These are phyloP conservation scores for Dipodomys ordii DNA, from an alignment of 2,113 vertebrate species.

Conservation along the genomic window DNA sequence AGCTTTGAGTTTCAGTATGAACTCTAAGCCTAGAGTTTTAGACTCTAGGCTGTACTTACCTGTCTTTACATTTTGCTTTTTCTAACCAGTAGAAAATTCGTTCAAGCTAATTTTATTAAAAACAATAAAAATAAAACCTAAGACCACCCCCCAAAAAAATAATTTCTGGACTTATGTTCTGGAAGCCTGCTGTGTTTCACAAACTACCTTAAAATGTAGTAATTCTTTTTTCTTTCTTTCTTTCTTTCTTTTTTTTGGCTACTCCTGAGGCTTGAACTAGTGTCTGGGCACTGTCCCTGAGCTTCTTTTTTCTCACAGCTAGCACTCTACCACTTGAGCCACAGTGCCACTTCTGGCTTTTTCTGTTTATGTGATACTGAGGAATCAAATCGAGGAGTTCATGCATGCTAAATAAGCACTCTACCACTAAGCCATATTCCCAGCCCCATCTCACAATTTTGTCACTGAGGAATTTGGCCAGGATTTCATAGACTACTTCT, in stretches of 20 bases:
- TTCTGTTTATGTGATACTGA: too few species aligned
- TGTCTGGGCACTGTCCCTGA: too few species aligned
- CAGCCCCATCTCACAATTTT: neutral
- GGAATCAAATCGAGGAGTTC: too few species aligned
- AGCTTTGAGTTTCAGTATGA: too few species aligned
- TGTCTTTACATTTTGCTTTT: constrained; percentile 49
- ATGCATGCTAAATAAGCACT: too few species aligned
- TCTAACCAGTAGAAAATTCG: neutral
- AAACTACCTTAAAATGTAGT: neutral
- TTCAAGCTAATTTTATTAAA: constrained; percentile 16
- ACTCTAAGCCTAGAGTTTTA: neutral
- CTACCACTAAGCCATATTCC: too few species aligned
- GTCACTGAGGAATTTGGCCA: neutral
- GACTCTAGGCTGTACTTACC: neutral
- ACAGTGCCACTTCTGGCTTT: too few species aligned
- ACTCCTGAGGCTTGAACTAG: too few species aligned
- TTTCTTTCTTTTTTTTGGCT: too few species aligned
- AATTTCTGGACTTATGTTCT: neutral
- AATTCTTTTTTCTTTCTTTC: neutral
- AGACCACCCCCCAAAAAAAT: neutral
- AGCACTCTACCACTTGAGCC: too few species aligned
- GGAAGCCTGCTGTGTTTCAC: neutral
- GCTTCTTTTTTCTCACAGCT: too few species aligned
- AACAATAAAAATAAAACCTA: neutral
- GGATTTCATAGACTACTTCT: neutral